These are phyloP conservation scores for Thymelicus lineola DNA, from an alignment of 2,888 invertebrate genomes.

Conservation along the genomic window DNA sequence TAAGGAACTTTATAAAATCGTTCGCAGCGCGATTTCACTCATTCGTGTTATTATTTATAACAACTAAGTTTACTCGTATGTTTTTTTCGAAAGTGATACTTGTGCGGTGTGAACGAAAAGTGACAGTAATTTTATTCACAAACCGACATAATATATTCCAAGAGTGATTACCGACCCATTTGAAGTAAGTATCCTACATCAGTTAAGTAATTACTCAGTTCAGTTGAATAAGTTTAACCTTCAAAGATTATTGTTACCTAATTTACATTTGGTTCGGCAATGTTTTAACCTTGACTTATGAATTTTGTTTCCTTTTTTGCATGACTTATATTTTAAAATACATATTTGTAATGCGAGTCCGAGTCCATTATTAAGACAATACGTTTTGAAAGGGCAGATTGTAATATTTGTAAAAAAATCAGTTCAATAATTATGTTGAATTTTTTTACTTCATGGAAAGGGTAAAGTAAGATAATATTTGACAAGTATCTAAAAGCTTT, in stretches of 20 bases:
- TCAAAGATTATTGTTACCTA: slow-evolving; percentile 17
- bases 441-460: too few relatives aligned
- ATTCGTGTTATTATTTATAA: slow-evolving; percentile 21
- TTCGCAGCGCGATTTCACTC: slow-evolving; percentile 15
- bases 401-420: too few relatives aligned
- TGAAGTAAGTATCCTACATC: slow-evolving; percentile 14
- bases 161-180: not conserved
- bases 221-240: slow-evolving; percentile 13
- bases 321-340: not conserved
- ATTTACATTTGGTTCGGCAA: slow-evolving; percentile 15
- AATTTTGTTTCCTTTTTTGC: slow-evolving; percentile 14
- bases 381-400: too few relatives aligned
- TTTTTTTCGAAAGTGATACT: slow-evolving; percentile 46
- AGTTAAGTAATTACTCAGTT: not conserved
- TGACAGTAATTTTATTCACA: slow-evolving; percentile 15
- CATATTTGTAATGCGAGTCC: not conserved
- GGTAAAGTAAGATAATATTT: too few relatives aligned
- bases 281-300: slow-evolving; percentile 26
- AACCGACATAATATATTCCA: not conserved
- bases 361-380: not conserved
- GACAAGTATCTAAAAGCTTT: too few relatives aligned
- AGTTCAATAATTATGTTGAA: too few relatives aligned
- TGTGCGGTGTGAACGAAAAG: slow-evolving; percentile 46
- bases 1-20: slow-evolving; percentile 13
- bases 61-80: slow-evolving; percentile 19